A percentile compares a stretch with the other conserved stretches of the same genome.
Conservation (phyloP, 2,888 invertebrate genomes). For the Plebejus melissa region DNA sequence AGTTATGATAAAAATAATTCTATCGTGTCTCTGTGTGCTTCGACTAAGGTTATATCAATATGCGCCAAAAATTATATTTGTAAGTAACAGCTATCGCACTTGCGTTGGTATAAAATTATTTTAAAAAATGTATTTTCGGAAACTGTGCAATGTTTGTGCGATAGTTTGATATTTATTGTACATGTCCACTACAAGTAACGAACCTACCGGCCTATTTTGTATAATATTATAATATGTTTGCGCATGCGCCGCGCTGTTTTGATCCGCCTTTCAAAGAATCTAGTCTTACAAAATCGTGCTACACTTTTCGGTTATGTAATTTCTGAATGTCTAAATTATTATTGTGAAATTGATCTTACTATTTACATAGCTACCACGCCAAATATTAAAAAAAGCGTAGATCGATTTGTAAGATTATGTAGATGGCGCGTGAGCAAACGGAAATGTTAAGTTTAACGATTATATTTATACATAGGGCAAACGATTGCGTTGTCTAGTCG, state of each 20-base stretch:
- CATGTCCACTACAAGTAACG: neutral
- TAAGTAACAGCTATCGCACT: slow-evolving; percentile 13
- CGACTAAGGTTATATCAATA: neutral
- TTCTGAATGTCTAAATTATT: neutral
- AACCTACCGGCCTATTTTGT: slow-evolving; percentile 28
- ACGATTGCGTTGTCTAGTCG: neutral
- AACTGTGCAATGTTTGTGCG: slow-evolving; percentile 1
- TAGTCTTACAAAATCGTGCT: neutral
- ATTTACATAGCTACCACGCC: neutral
- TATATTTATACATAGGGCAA: neutral
- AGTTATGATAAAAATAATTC: neutral
- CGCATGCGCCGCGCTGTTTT: slow-evolving; percentile 14
- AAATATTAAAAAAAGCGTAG: slow-evolving; percentile 1
- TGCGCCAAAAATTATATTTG: slow-evolving; percentile 19
- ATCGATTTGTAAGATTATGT: neutral
- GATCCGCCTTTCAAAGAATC: slow-evolving; percentile 8
- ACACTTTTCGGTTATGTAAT: neutral
- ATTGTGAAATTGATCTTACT: neutral
- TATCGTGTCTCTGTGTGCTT: neutral
- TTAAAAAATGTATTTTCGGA: slow-evolving; percentile 3
- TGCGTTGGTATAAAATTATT: neutral
- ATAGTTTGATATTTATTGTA: slow-evolving; percentile 4
- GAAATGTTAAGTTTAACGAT: slow-evolving; percentile 6
- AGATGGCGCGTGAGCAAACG: slow-evolving; percentile 7
- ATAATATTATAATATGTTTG: slow-evolving; percentile 8